phyloP scores from a whole-genome alignment of 2,797 vertebrate genomes.

The Microctenopoma stevenorrisi region DNA sequence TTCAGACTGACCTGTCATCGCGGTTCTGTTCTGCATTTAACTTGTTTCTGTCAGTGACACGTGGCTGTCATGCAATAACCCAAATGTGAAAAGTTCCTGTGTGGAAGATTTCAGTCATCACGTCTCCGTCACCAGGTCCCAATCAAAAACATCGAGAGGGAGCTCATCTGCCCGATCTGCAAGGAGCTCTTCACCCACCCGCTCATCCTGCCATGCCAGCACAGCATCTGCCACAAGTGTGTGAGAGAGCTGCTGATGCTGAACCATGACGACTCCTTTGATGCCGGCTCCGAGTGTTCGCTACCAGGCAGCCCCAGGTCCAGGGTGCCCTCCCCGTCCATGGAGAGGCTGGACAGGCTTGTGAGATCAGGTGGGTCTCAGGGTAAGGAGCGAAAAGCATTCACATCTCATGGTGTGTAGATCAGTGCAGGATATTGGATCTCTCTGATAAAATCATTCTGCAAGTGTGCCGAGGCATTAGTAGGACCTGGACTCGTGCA shows the following conservation, averaged over 20 bases:
- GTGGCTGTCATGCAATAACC: not conserved
- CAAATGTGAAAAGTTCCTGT: not conserved
- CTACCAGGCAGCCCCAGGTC: constrained; percentile 92
- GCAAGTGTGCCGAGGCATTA: constrained; percentile 10
- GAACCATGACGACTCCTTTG: constrained; percentile 90
- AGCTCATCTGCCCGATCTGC: constrained; percentile 96
- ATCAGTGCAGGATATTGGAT: constrained; percentile 6
- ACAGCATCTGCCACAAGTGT: constrained; percentile 97
- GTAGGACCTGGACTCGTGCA: not conserved
- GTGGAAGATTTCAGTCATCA: not conserved
- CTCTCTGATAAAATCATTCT: constrained; percentile 17
- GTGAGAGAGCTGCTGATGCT: constrained; percentile 93
- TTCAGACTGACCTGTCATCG: constrained; percentile 1
- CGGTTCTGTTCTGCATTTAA: constrained; percentile 1
- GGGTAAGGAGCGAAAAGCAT: constrained; percentile 50
- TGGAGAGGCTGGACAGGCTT: constrained; percentile 93
- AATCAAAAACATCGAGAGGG: constrained; percentile 96
- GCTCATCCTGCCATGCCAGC: constrained; percentile 96
- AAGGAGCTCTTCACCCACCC: constrained; percentile 98
- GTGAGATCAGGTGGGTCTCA: constrained; percentile 91
- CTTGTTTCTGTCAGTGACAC: not conserved
- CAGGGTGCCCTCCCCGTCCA: constrained; percentile 89
- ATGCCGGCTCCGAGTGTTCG: constrained; percentile 93
- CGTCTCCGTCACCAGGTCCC: constrained; percentile 83
- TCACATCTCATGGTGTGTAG: not conserved